Evolutionary conservation across 2,888 invertebrate genomes (phyloP).

Genomic region (Ormyrus nitidulus): DNA sequence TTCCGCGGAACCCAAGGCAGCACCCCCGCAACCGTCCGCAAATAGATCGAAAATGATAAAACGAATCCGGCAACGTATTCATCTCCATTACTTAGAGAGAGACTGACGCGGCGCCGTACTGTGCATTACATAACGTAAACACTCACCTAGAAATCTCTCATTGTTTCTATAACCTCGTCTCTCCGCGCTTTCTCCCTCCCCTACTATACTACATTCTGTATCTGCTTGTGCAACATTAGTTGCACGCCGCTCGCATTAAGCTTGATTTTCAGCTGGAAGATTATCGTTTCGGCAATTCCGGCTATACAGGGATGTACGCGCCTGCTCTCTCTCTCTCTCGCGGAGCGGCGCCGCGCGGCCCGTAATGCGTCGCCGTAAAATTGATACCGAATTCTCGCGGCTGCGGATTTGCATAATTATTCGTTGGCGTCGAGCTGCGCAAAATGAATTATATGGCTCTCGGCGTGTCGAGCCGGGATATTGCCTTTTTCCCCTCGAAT

Average conservation of each 20-base stretch:
- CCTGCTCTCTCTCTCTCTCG: no score
- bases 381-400: slow-evolving; percentile 27
- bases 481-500: no score
- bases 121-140: background rate
- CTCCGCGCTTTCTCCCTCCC: background rate
- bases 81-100: slow-evolving; percentile 23
- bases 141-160: slow-evolving; percentile 6
- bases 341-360: background rate
- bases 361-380: slow-evolving; percentile 15
- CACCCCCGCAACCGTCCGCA: background rate
- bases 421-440: background rate
- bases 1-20: no score
- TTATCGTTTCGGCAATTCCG: slow-evolving; percentile 44
- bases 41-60: background rate
- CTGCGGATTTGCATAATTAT: slow-evolving; percentile 23
- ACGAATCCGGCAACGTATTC: background rate
- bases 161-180: background rate
- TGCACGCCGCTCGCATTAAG: slow-evolving; percentile 25
- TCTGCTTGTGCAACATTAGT: slow-evolving; percentile 19
- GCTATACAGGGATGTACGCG: background rate
- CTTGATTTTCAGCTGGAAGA: slow-evolving; percentile 38
- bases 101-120: slow-evolving; percentile 8
- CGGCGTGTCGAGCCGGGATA: no score
- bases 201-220: background rate
- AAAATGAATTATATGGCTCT: no score